phyloP scores from a whole-genome alignment of 2,113 vertebrate species.

The Genyomyrus donnyi region DNA sequence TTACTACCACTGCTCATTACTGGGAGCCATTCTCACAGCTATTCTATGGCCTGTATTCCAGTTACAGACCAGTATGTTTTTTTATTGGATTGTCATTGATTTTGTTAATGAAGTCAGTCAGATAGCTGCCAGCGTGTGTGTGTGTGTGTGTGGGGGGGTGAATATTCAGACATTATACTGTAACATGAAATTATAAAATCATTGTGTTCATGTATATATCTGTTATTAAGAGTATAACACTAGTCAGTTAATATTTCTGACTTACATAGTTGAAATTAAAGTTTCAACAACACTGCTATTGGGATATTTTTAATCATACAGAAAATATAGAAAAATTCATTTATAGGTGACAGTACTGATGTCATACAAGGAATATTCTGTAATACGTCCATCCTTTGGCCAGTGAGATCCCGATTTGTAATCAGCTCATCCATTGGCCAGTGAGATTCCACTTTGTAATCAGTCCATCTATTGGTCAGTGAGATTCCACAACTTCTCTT shows the following conservation, averaged over 20 bases:
- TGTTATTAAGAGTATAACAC: neutral
- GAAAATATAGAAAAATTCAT: neutral
- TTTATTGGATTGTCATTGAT: neutral
- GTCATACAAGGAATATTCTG: neutral
- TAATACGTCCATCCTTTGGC: neutral
- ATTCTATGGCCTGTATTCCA: neutral
- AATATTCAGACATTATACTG: neutral
- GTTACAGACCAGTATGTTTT: neutral
- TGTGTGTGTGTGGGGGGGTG: too few relatives aligned
- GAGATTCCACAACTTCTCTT: neutral
- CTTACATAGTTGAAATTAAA: neutral
- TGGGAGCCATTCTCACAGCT: neutral
- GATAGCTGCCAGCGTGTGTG: neutral
- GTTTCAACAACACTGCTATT: neutral
- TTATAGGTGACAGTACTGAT: neutral
- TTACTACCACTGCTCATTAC: neutral
- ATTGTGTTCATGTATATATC: neutral
- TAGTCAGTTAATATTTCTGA: neutral
- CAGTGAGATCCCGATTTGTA: neutral
- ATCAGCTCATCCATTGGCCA: neutral
- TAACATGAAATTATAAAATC: neutral
- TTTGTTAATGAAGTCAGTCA: neutral
- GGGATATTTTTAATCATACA: neutral
- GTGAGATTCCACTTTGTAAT: neutral
- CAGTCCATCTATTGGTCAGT: neutral